Evolutionary conservation across 2,113 vertebrate genomes (phyloP).

Genomic region (Tragelaphus strepsiceros): DNA sequence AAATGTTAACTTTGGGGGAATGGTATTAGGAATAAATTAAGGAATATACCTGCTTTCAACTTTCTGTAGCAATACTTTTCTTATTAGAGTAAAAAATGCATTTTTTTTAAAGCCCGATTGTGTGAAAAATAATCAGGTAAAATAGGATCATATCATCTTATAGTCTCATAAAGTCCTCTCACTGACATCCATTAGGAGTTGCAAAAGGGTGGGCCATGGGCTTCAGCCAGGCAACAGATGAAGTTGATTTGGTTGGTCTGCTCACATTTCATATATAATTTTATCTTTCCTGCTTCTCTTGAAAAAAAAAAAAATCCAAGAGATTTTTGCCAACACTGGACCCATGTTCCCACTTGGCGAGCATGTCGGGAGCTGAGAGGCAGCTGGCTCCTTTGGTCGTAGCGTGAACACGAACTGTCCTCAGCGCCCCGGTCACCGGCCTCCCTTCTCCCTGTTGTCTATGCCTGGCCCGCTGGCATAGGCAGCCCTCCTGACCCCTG

Average conservation of each 20-base stretch:
- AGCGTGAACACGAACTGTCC: background rate
- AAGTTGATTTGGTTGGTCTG: background rate
- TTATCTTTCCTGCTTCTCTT: background rate
- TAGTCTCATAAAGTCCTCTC: background rate
- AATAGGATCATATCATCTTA: background rate
- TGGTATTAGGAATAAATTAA: background rate
- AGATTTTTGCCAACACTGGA: background rate
- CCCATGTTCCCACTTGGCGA: too few species aligned
- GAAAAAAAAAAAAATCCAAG: background rate
- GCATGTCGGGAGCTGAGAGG: background rate
- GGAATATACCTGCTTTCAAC: background rate
- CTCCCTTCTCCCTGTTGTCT: background rate
- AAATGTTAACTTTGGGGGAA: background rate
- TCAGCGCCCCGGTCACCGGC: background rate
- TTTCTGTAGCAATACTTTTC: background rate
- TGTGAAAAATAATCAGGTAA: background rate
- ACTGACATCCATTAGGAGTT: background rate
- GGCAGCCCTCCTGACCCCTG: background rate
- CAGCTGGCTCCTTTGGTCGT: background rate
- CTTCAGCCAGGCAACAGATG: background rate
- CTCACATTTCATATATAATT: background rate
- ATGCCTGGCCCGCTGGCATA: background rate
- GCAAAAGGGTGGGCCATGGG: background rate
- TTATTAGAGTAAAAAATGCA: background rate
- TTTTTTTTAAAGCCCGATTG: background rate